Evolutionary conservation across 2,888 invertebrate species (phyloP).

Genomic region (Ormyrus pomaceus): DNA sequence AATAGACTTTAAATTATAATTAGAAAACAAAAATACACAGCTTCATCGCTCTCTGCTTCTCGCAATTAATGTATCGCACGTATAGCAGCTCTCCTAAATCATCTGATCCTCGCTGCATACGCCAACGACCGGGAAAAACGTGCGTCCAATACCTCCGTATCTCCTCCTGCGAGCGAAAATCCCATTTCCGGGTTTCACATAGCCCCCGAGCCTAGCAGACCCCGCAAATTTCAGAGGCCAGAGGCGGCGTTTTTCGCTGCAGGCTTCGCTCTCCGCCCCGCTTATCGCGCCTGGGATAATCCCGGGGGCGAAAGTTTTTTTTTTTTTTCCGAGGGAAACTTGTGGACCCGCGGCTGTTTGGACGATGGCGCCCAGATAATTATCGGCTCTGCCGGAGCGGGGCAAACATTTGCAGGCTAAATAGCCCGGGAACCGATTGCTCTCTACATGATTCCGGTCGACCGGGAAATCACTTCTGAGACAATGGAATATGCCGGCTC

Average conservation of each 20-base stretch:
- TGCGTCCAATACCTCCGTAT: no score
- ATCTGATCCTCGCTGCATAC: no score
- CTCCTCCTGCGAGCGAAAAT: no score
- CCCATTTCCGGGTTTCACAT: no score
- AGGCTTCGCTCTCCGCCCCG: neutral
- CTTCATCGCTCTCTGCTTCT: no score
- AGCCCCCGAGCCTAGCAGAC: neutral
- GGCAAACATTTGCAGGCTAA: conserved; percentile 16
- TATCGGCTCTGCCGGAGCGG: neutral
- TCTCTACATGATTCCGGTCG: no score
- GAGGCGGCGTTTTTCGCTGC: neutral
- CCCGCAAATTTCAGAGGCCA: neutral
- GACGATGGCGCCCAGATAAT: conserved; percentile 1
- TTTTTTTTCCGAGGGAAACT: neutral
- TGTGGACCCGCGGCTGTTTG: neutral
- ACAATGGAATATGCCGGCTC: neutral
- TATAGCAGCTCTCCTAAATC: no score
- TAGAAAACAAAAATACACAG: no score
- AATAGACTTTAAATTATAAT: no score
- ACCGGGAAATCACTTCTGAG: neutral
- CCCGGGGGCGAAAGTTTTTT: neutral
- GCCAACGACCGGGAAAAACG: no score
- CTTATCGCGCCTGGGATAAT: neutral
- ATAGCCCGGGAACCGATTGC: neutral
- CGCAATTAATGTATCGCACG: no score